These are phyloP conservation scores for Perognathus longimembris DNA, from an alignment of 2,113 vertebrate species.

Conservation along the genomic window DNA sequence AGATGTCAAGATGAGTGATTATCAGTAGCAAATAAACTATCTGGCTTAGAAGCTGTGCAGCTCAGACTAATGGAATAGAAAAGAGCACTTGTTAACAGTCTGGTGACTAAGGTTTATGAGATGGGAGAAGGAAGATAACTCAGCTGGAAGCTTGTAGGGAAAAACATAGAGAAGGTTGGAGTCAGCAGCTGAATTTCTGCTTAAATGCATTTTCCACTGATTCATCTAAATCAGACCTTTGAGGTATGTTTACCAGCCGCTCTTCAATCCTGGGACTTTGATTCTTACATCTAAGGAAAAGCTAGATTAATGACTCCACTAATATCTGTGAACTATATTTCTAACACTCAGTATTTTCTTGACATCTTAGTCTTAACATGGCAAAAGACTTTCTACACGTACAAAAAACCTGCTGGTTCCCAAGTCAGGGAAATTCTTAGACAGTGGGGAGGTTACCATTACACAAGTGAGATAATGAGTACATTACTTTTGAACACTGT, in stretches of 20 bases:
- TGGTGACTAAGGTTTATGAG: not conserved
- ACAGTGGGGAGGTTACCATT: no score
- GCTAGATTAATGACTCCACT: constrained; percentile 61
- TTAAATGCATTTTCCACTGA: constrained; percentile 10
- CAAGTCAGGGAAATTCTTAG: no score
- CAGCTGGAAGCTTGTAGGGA: constrained; percentile 32
- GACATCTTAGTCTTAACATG: constrained; percentile 24
- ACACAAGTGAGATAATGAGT: no score
- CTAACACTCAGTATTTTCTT: constrained; percentile 47
- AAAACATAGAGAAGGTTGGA: constrained; percentile 42
- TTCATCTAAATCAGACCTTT: constrained; percentile 66
- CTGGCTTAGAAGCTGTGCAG: not conserved
- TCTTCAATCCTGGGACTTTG: constrained; percentile 40
- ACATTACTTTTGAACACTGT: no score
- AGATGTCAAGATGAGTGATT: not conserved
- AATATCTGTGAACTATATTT: constrained; percentile 58
- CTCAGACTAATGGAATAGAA: not conserved
- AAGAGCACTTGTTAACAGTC: constrained; percentile 9
- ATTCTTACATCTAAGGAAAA: constrained; percentile 55
- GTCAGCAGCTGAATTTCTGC: constrained; percentile 56
- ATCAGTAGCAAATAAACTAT: not conserved
- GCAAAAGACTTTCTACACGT: no score
- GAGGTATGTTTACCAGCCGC: constrained; percentile 16
- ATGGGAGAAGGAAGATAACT: constrained; percentile 24
- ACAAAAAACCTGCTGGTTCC: no score